Evolutionary conservation across 2,888 invertebrate species (phyloP), one percentile per base, ranked within the genome.

Genomic region (Bombyx huttoni): DNA sequence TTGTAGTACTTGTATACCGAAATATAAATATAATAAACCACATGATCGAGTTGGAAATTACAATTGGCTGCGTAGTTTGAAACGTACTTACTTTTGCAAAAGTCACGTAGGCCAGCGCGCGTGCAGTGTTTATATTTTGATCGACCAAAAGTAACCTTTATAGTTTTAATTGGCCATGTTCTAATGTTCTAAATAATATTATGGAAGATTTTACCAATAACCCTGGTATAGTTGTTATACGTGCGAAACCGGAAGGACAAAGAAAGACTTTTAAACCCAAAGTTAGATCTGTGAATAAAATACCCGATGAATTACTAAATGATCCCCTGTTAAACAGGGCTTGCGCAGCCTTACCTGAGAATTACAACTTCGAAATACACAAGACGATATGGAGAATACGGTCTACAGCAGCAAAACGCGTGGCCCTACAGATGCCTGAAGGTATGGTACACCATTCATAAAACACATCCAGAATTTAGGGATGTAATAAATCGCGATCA

Each of bases 341-440:
- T 0, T 92, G 94, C 55, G 90, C 91, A 66, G 87, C 90, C 46
- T 89, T 99, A 51, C 99, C 99, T 2, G 81, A 91, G 40, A 99
- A 99, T 86, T 99, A 99, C 73, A 98, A 98, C 77, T 99, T 99
- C 79, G 99, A 99, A 91, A 92, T 99, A 60, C 95, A 95, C 55
- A 99, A 99, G 80, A 98, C 98, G 0, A 94, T 99, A 77, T 99
- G 99, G 99, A 92, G 97, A 72, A 96, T 98, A 67, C 90, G 92
- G 61, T 94, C 96, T 70, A 82, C 92, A n/a, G 91, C 92, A 61
- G 93, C 96, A 0, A 95, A 94, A 78, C 91, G 94, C 66, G 98
- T 99, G 0, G 98, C 97, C 0, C 83, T 99, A 13, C 99, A 99
- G 84, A 92, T 99, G 91, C 99, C 99, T 0, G 99, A 99, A 91